Base-by-base conservation (phyloP, 2,888 invertebrate species). In the Apotomis capreana region DNA sequence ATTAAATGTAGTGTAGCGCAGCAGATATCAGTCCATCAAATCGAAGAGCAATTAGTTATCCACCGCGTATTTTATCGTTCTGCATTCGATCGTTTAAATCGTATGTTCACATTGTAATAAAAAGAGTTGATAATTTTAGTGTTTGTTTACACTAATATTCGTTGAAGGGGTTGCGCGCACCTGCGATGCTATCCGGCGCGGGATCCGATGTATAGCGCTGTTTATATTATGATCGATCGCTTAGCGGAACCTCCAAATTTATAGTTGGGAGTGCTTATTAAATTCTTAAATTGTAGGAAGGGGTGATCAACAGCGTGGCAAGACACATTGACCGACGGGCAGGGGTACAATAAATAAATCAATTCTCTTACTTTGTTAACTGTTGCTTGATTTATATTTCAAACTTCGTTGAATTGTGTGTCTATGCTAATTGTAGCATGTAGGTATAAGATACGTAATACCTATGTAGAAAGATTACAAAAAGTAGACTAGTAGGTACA, bases 141-240 rank as follows among this genome's bases (percentile, higher is more conserved):
- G 72, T 72, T 72, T 72, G 72, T 72, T 72, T 72, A 72, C 72
- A 72, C 68, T 72, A 72, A 72, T 68, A 63, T 72, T 71, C 61
- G 58, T 65, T 72, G 75, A 67, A 78, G 79, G 78, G 79, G 80
- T 81, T 81, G 78, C 76, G 77, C 73, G 80, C 86, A 85, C 83
- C 85, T 86, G 86, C 67, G 84, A 83, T 84, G 79, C 81, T 84
- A 81, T 82, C 81, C 81, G 65, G 72, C 59, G 70, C 78, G 74
- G 80, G 76, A 79, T 76, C 74, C 76, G 77, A 75, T 75, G 78
- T 83, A 81, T 82, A 83, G 80, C 75, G 78, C 74, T 80, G 76
- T 76, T 76, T 80, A 68, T 63, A 68, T 72, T 74, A 82, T 85
- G 85, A 84, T 84, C 82, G 84, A 84, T 84, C 76, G 82, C 76